A percentile compares a stretch with the other conserved stretches of the same genome.
These are phyloP conservation scores for Apodemus agrarius DNA, from an alignment of 2,797 vertebrate species.

Conservation along the genomic window DNA sequence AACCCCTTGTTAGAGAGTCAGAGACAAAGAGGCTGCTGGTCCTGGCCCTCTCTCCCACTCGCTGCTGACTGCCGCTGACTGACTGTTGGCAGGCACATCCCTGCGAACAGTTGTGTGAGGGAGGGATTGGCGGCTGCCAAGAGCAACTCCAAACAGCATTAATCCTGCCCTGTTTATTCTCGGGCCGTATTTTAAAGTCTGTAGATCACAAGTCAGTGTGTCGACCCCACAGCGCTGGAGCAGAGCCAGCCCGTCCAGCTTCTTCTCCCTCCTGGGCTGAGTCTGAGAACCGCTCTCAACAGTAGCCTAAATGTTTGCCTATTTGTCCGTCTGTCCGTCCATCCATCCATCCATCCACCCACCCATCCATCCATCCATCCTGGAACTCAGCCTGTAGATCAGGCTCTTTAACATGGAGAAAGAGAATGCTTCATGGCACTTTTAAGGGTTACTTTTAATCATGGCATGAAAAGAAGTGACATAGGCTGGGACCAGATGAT, in stretches of 20 bases:
- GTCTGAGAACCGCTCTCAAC: neutral
- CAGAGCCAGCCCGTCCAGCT: neutral
- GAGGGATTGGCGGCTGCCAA: neutral
- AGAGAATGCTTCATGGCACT: neutral
- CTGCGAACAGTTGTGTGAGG: neutral
- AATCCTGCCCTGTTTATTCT: neutral
- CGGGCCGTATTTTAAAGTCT: neutral
- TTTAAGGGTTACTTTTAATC: conserved; percentile 49
- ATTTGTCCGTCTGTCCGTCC: neutral
- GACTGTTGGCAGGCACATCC: neutral
- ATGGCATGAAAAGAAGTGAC: neutral
- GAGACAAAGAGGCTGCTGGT: conserved; percentile 27
- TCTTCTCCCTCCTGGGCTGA: neutral
- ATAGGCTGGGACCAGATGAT: neutral
- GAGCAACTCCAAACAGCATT: neutral
- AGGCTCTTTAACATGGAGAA: neutral
- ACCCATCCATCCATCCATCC: neutral
- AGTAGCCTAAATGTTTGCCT: neutral
- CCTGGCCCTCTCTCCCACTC: neutral
- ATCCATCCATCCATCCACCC: neutral
- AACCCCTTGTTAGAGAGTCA: conserved; percentile 52
- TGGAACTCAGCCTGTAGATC: neutral
- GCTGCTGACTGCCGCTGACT: neutral
- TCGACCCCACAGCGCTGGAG: neutral
- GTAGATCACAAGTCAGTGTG: neutral